A percentile compares a stretch with the other conserved stretches of the same genome.
Conservation (phyloP, 1,140 invertebrate species). For the Brachystomella parvula region DNA sequence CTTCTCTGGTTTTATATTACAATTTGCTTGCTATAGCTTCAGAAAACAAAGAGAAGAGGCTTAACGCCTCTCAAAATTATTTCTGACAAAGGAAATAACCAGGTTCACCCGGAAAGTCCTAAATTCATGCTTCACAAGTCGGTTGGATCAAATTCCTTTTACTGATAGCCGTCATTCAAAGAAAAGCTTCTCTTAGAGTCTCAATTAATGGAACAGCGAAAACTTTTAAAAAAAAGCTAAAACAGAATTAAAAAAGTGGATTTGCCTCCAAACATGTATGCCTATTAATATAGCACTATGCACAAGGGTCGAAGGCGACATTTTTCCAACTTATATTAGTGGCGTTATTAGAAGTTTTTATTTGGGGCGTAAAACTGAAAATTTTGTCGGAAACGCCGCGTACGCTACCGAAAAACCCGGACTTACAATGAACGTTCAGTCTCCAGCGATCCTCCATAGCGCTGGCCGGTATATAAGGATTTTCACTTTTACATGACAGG, state of each 20-base stretch:
- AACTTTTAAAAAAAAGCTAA: background rate
- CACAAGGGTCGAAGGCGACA: too few species aligned
- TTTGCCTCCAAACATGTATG: background rate
- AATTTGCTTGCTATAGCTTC: background rate
- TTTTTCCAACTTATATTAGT: too few species aligned
- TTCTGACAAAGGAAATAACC: background rate
- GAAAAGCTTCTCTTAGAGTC: background rate
- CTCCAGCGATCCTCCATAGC: conserved; percentile 64
- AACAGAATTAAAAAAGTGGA: background rate
- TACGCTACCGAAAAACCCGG: too few species aligned
- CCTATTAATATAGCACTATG: background rate
- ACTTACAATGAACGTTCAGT: conserved; percentile 55
- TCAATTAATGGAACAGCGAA: background rate
- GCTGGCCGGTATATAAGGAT: conserved; percentile 69
- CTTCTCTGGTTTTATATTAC: background rate
- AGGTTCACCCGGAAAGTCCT: background rate
- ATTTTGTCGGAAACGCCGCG: too few species aligned
- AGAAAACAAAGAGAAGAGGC: background rate
- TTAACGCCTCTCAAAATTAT: background rate
- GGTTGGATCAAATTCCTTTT: background rate
- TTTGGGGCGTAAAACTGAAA: too few species aligned
- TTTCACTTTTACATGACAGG: conserved; percentile 76
- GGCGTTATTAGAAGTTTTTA: too few species aligned
- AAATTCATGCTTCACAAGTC: background rate
- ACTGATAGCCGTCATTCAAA: too few species aligned